Base-by-base conservation (phyloP, 1,140 invertebrate species). In the Brachionus plicatilis region DNA sequence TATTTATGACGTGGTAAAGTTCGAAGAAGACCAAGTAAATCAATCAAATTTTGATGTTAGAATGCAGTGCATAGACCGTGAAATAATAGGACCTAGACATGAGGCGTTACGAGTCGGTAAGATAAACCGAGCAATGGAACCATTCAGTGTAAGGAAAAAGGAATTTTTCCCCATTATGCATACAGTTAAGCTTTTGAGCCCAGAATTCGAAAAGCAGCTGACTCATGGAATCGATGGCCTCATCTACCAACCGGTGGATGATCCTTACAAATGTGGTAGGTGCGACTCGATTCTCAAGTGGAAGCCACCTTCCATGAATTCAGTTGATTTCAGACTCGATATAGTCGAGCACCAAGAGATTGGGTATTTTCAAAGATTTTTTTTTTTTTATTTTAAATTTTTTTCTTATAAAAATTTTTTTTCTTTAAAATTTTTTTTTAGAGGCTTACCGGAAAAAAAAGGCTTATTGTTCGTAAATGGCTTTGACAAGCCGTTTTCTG, bases 171-270 rank as follows among this genome's bases (percentile, higher is more conserved):
- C 94, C 70, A 88, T 98, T 0, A 91, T 90, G 0, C 91, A 93
- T 86, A 90, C 91, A 14, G 90, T 93, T 11, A 93, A 91, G 87
- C 89, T 98, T 17, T 90, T 98, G 14, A 92, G 94, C 80, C 93
- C 94, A 68, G 95, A 95, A 87, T 99, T 99, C 89, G 92, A 93
- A 0, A 93, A 93, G 85, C 92, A 93, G 70, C 89, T 99, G 1
- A 91, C 92, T 24, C 98, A 99, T 88, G 96, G 99, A 90, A 96
- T 97, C 0, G 98, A 99, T 89, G 98, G 98, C 65, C 91, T 99
- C 0, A 96, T 99, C 86, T 99, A 99, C 88, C 97, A 99, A 88
- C 98, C 98, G 1, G 92, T 93, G 0, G 91, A 92, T 85, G 93
- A 95, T 87, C 92, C 93, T 0, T 99, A 99, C 88, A 90, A 91